Base-by-base conservation (phyloP, 1,140 invertebrate species). In the Drosophila insularis region DNA sequence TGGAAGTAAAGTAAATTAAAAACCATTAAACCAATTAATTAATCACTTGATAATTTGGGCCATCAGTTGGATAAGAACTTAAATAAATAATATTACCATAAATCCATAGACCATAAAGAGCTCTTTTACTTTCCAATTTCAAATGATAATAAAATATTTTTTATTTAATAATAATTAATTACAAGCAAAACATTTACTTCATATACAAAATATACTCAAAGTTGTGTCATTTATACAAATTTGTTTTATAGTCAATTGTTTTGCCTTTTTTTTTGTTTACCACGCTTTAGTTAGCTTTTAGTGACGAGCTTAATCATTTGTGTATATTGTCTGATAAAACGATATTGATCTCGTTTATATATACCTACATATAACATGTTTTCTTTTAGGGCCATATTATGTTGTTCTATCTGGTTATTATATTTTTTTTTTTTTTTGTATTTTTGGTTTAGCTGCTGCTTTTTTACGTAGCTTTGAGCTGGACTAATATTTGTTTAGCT, bases 401-500 rank as follows among this genome's bases (percentile, higher is more conserved):
- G 68, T 27, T 74, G 21, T 70, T 53, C 59, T 70, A 70, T 70
- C 23, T 65, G 27, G 27, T 32, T 60, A 32, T 60, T 11, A 13
- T 19, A 39, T 17, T 60, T 39, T 32, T 23, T 23, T 23, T 3
- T 59, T 35, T 59, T 39, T 32, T 35, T 59, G 21, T 32, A 32
- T 32, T 35, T 37, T 54, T 60, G 13, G 50, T 58, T 55, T 10
- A 14, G 13, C 67, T 23, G 63, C 11, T 53, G 43, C 60, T 43
- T 37, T 53, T 63, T 63, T 37, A 50, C 66, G 62, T 60, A 67
- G 55, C 76, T 65, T 64, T 79, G 81, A 87, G 78, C 82, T 86
- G 50, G 59, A 59, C 56, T 79, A 86, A 86, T 86, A 86, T 86
- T 86, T 79, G 81, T 63, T 79, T 86, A 86, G 82, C 82, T 86